Percentiles rank a stretch among this genome's conserved stretches.
phyloP scores from a whole-genome alignment of 2,888 invertebrate species.

The Yponomeuta malinellus region DNA sequence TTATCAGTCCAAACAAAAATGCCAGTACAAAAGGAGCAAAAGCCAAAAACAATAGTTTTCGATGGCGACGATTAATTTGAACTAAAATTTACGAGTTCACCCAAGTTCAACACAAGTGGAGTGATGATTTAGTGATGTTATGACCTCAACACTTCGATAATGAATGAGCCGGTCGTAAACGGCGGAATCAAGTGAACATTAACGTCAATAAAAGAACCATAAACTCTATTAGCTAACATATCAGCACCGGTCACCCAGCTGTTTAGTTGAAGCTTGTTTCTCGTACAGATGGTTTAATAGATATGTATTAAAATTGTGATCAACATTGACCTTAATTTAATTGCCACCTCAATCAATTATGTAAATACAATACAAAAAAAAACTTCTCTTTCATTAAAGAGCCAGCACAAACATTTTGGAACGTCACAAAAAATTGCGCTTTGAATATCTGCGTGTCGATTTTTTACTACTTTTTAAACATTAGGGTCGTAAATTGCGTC shows the following conservation, averaged over 20 bases:
- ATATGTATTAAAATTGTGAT: neutral
- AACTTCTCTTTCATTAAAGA: slow-evolving; percentile 27
- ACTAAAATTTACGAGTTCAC: slow-evolving; percentile 28
- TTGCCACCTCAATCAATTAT: neutral
- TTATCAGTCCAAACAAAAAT: neutral
- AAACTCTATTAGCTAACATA: slow-evolving; percentile 73
- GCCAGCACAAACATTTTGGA: neutral
- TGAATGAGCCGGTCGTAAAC: slow-evolving; percentile 71
- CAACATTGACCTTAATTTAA: neutral
- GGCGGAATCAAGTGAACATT: slow-evolving; percentile 69
- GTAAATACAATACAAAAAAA: neutral
- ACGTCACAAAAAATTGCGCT: neutral
- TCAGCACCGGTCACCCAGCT: slow-evolving; percentile 61
- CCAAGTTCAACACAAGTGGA: slow-evolving; percentile 44
- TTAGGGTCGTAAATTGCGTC: slow-evolving; percentile 50
- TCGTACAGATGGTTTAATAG: slow-evolving; percentile 45
- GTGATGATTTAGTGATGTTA: slow-evolving; percentile 67
- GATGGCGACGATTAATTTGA: neutral
- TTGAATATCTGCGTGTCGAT: neutral
- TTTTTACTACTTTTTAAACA: neutral
- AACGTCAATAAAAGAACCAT: slow-evolving; percentile 75
- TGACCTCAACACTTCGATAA: slow-evolving; percentile 70
- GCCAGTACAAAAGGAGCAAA: neutral
- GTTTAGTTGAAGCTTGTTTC: slow-evolving; percentile 60
- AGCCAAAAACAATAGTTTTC: neutral